Conservation (phyloP, 2,113 vertebrate genomes). For the Sturnus vulgaris region DNA sequence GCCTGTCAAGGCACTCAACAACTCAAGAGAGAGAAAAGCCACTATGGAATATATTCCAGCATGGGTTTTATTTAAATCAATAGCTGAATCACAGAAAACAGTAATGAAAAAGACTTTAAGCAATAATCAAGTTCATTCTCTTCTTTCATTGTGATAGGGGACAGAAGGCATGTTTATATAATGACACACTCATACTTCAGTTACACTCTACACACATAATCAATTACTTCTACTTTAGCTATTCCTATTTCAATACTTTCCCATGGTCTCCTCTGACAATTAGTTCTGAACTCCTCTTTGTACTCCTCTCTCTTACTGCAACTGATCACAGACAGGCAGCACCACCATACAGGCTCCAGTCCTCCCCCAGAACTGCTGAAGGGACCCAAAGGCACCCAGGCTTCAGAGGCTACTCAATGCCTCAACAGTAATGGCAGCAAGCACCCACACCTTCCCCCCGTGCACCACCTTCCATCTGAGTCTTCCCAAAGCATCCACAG, state of each 20-base stretch:
- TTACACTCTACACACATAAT: neutral
- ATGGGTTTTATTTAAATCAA: neutral
- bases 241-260: neutral
- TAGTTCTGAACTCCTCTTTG: neutral
- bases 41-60: neutral
- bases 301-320: neutral
- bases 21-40: neutral
- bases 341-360: neutral
- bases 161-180: neutral
- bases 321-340: neutral
- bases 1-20: neutral
- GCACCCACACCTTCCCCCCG: neutral
- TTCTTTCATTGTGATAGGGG: neutral
- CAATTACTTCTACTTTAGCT: neutral
- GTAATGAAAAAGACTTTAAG: neutral
- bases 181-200: neutral
- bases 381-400: neutral
- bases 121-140: neutral
- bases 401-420: neutral
- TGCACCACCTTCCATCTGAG: neutral
- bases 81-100: neutral
- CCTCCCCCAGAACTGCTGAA: neutral
- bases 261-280: neutral
- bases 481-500: neutral
- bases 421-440: neutral